Evolutionary conservation across 1,140 invertebrate species (phyloP).

Genomic region (Cherax quadricarinatus): DNA sequence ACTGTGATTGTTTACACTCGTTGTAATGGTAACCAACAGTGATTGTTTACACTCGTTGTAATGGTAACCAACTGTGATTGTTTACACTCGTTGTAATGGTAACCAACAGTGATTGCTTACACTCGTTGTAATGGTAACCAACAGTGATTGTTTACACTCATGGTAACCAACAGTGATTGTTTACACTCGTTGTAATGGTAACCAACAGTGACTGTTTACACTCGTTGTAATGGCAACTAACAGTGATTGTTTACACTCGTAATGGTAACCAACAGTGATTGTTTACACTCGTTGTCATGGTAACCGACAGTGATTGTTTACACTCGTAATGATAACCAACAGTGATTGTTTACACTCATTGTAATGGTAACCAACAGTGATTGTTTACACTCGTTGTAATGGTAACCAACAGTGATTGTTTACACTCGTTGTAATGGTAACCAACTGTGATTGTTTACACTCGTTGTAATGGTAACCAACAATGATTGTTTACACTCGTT

Average conservation of each 20-base stretch:
- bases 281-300: no score
- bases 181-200: neutral
- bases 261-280: no score
- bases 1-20: slow-evolving; percentile 13
- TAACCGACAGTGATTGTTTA: no score
- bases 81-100: neutral
- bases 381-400: slow-evolving; percentile 44
- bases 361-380: neutral
- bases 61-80: neutral
- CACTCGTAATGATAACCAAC: no score
- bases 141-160: slow-evolving; percentile 12
- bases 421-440: neutral
- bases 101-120: neutral
- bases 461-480: neutral
- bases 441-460: neutral
- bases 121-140: neutral
- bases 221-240: no score
- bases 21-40: slow-evolving; percentile 27
- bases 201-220: neutral
- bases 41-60: neutral
- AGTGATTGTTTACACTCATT: no score
- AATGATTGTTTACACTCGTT: neutral
- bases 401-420: neutral
- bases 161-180: slow-evolving; percentile 19
- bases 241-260: no score